Evolutionary conservation across 2,888 invertebrate species (phyloP), one percentile per base, ranked within the genome.

Genomic region (Dione juno): DNA sequence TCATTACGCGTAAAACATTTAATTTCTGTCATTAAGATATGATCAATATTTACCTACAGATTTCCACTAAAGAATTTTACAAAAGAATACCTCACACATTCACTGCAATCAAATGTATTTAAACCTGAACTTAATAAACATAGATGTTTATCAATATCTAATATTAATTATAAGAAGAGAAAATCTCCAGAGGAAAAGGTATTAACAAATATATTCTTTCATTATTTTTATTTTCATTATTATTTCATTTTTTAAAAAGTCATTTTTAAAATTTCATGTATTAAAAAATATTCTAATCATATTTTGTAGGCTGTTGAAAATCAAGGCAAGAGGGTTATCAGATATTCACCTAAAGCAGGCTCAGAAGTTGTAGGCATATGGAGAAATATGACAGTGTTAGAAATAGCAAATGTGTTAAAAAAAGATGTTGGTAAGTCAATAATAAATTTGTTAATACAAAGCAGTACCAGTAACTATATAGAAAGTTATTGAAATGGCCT

Each of bases 351-450:
- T 1, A 95, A 95, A 85, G 83, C 92, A 8, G 87, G 88, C 52
- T 78, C 86, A 0, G 94, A 94, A 80, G 90, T 95, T 1, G 88
- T 97, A 0, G 95, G 95, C 61, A 93, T 98, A 74, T 97, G 97
- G 97, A 90, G 94, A 58, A 94, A 96, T 80, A 98, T 98, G 94
- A 97, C 97, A 0, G 95, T 98, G 0, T 82, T 85, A 37, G 96
- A 98, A 79, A 84, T 98, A 68, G 96, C 97, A 0, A 81, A 91
- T 61, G 93, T 95, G 0, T 81, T 97, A 41, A 87, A 93, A 5
- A 95, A 95, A 82, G 93, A 95, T 82, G 80, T 95, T 74, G 95
- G 96, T 95, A 89, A 88, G 87, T 67, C 19, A 69, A 63, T 52
- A 66, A 54, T 40, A 50, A 45, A 50, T 52, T 5, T 57, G n/a